phyloP scores from a whole-genome alignment of 2,888 invertebrate genomes.

The Pyrochroa serraticornis region DNA sequence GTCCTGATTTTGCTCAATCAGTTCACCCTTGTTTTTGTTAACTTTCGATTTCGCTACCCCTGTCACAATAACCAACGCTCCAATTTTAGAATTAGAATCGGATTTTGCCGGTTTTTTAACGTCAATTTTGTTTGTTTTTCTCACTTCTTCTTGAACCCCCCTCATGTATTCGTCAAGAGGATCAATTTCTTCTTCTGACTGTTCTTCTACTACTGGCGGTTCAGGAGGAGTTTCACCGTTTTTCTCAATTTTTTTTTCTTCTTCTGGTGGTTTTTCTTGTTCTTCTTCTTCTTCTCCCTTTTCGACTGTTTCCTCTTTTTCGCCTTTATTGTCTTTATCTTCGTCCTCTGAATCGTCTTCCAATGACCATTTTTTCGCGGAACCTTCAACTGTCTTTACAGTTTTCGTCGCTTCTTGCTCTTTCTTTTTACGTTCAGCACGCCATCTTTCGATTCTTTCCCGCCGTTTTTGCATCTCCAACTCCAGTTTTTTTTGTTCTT shows the following conservation, averaged over 20 bases:
- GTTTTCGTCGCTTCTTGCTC: slow-evolving; percentile 81
- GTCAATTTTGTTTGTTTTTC: slow-evolving; percentile 78
- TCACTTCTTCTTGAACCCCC: slow-evolving; percentile 79
- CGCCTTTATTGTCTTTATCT: slow-evolving; percentile 60
- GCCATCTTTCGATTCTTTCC: slow-evolving; percentile 95
- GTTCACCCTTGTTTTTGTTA: slow-evolving; percentile 88
- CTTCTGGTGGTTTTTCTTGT: background rate
- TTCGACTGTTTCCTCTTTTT: slow-evolving; percentile 41
- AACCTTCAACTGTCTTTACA: slow-evolving; percentile 36
- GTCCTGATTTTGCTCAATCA: slow-evolving; percentile 99
- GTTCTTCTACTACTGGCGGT: slow-evolving; percentile 45
- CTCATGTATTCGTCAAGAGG: slow-evolving; percentile 98
- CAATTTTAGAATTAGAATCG: slow-evolving; percentile 57
- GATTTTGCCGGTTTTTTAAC: slow-evolving; percentile 61
- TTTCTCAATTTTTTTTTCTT: slow-evolving; percentile 41
- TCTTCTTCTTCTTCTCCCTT: slow-evolving; percentile 35
- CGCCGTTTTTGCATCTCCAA: slow-evolving; percentile 94
- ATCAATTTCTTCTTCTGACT: slow-evolving; percentile 83
- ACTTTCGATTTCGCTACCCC: slow-evolving; percentile 84
- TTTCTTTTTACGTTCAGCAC: slow-evolving; percentile 89
- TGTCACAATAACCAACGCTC: slow-evolving; percentile 80
- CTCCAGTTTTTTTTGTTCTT: slow-evolving; percentile 88
- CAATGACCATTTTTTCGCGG: slow-evolving; percentile 89
- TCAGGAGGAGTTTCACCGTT: slow-evolving; percentile 62
- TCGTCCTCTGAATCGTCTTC: slow-evolving; percentile 97